These are phyloP conservation scores for Agrilus mali DNA, from an alignment of 2,888 invertebrate genomes.

Conservation along the genomic window DNA sequence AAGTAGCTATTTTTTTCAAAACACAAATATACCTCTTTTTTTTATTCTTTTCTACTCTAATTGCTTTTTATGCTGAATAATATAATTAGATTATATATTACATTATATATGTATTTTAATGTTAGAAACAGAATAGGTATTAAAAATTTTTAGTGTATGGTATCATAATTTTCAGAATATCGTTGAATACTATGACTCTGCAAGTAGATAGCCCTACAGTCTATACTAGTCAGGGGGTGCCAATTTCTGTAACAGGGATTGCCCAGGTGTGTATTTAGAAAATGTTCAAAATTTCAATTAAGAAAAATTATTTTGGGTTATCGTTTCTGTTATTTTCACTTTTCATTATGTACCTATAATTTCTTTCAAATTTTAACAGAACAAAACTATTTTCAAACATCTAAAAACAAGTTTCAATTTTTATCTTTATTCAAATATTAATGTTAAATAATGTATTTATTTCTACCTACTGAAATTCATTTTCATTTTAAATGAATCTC, in stretches of 20 bases:
- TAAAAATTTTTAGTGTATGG: neutral
- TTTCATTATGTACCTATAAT: too few species aligned
- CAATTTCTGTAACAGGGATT: constrained; percentile 93
- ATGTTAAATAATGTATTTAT: too few species aligned
- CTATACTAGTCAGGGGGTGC: constrained; percentile 92
- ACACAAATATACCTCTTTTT: neutral
- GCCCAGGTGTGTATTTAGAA: constrained; percentile 60
- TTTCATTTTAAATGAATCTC: too few species aligned
- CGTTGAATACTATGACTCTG: constrained; percentile 93
- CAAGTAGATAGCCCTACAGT: constrained; percentile 93
- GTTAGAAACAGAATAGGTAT: neutral
- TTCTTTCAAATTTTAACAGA: too few species aligned
- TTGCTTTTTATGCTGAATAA: too few species aligned
- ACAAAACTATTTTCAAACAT: too few species aligned
- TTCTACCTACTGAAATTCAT: too few species aligned
- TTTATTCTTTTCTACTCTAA: constrained; percentile 1
- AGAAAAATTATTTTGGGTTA: too few species aligned
- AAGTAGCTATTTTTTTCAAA: neutral
- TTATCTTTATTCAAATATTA: too few species aligned
- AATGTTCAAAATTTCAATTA: neutral
- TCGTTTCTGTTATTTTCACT: neutral
- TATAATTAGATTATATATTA: too few species aligned
- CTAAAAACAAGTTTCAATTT: too few species aligned
- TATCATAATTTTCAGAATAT: constrained; percentile 51
- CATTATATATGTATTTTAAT: too few species aligned